Base-by-base conservation (phyloP, 2,113 vertebrate genomes). In the Xyrauchen texanus region DNA sequence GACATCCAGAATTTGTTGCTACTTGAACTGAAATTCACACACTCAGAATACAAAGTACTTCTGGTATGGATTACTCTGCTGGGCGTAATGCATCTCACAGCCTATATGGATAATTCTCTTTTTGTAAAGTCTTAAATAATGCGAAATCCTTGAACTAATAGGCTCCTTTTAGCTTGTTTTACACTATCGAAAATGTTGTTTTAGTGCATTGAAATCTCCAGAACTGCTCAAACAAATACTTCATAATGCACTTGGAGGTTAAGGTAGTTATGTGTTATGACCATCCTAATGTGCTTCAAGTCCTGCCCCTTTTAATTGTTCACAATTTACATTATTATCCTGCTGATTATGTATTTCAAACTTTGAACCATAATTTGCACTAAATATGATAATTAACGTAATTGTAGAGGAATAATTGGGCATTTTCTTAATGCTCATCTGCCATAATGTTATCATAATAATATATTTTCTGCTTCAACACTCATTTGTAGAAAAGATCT, bases 391-490 rank as follows among this genome's bases (percentile, higher is more conserved):
- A 69, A 78, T 78, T 52, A 62, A 8, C 76, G 51, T 78, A 78
- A 78, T 78, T 68, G 60, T 60, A 52, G 47, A 47, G 67, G 58
- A 74, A 74, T 74, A 63, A 74, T 74, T 74, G 16, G 58, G 72
- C 60, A 51, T 57, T 63, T 52, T 74, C 72, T 63, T 74, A 63
- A 74, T 74, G 72, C 58, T 63, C 63, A 46, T 46, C 63, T 51
- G 58, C 72, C 72, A 61, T 63, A 74, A 51, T 74, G 72, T 74
- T 74, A 74, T 63, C 72, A 74, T 74, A 74, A 74, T 74, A 74
- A 61, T 74, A 63, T 63, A 16, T 46, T 7, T 49, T 74, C 44
- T 74, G 71, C 58, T 74, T 74, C 15, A 74, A 47, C 62, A 12
- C 11, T 42, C 51, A 55, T 61, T 58, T 45, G 9, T 47, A 16